These are phyloP conservation scores for Porites australiensis DNA, from an alignment of 64 coral and sea anemone species.

Conservation along the genomic window DNA sequence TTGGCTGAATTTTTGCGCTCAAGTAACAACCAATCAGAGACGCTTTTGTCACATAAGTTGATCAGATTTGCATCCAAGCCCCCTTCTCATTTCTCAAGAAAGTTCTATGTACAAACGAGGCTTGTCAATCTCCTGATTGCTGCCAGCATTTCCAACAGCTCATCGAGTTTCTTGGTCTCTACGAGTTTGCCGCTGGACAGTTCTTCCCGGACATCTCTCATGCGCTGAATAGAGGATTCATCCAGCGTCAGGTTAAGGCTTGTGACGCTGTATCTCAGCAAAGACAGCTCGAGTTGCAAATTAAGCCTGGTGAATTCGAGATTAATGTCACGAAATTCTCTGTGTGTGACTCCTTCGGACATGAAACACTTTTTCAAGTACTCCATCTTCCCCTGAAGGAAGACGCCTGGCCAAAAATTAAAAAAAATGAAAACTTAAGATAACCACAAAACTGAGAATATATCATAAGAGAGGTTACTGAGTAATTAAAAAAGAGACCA, in stretches of 20 bases:
- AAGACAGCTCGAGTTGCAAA: conserved; percentile 56
- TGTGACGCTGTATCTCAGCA: conserved; percentile 13
- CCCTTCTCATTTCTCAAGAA: too few relatives aligned
- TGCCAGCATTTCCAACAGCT: not conserved
- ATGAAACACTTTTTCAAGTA: conserved; percentile 42
- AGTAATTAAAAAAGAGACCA: too few relatives aligned
- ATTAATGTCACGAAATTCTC: conserved; percentile 57
- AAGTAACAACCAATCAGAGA: too few relatives aligned
- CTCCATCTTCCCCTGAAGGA: conserved; percentile 23
- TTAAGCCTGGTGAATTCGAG: conserved; percentile 55
- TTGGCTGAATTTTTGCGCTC: too few relatives aligned
- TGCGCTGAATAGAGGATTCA: not conserved
- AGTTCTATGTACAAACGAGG: too few relatives aligned
- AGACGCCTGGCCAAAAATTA: not conserved
- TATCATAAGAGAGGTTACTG: too few relatives aligned
- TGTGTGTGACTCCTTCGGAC: conserved; percentile 22
- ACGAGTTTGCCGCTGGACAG: conserved; percentile 42
- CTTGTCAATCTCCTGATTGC: conserved; percentile 20
- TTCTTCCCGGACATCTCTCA: conserved; percentile 8
- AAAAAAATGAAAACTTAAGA: not conserved
- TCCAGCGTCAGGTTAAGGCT: conserved; percentile 9
- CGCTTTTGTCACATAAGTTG: too few relatives aligned
- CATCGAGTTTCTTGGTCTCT: conserved; percentile 4
- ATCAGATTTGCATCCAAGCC: too few relatives aligned
- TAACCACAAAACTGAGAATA: too few relatives aligned